These are phyloP conservation scores for Apogon hyalosoma DNA, from an alignment of 2,797 vertebrate genomes.

Conservation along the genomic window DNA sequence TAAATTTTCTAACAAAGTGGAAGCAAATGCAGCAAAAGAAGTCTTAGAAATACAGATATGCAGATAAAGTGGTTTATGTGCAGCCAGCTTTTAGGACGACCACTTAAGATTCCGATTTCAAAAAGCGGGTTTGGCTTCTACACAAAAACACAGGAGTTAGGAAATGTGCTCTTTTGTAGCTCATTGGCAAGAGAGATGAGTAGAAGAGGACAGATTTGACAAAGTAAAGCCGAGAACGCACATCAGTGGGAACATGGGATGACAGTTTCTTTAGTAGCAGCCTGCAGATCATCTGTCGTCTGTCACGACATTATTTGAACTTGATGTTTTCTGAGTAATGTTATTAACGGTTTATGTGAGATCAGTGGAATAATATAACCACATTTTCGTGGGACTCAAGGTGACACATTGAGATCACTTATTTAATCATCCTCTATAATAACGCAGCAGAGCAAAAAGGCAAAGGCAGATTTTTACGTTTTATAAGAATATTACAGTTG, in stretches of 20 bases:
- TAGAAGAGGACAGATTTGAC: conserved; percentile 39
- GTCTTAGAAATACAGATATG: conserved; percentile 2
- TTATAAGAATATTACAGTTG: too few species aligned
- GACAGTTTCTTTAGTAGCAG: conserved; percentile 41
- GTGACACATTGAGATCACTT: not conserved
- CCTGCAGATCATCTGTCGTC: conserved; percentile 28
- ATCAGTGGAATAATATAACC: not conserved
- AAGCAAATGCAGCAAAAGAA: conserved; percentile 11
- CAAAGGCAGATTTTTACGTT: too few species aligned
- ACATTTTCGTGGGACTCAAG: not conserved
- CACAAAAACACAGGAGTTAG: conserved; percentile 33
- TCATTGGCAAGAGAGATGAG: conserved; percentile 36
- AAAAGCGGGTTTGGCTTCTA: conserved; percentile 33
- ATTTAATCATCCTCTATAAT: too few species aligned
- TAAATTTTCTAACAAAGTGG: conserved; percentile 9
- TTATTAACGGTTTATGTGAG: conserved; percentile 20
- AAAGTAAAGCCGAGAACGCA: conserved; percentile 50
- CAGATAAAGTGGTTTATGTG: conserved; percentile 25
- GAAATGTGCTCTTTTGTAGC: conserved; percentile 45
- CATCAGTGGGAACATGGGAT: conserved; percentile 43
- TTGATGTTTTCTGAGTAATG: conserved; percentile 8
- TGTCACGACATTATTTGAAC: conserved; percentile 31
- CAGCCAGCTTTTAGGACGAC: conserved; percentile 17
- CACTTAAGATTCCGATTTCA: conserved; percentile 35
- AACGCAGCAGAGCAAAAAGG: too few species aligned